Conservation (phyloP, 2,797 vertebrate species). For the Uromys caudimaculatus region DNA sequence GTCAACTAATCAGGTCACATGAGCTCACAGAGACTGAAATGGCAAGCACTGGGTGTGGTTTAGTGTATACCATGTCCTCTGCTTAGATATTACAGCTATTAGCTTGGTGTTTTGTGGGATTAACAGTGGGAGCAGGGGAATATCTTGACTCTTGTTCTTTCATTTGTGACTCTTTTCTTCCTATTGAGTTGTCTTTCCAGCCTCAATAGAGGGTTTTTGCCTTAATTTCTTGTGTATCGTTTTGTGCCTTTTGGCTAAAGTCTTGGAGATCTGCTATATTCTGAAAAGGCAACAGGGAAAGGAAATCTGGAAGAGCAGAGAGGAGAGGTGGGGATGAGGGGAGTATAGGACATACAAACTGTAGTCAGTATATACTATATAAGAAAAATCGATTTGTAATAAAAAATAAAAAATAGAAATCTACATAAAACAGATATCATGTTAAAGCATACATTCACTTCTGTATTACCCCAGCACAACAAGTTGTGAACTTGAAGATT, state of each 20-base stretch:
- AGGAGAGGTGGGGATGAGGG: neutral
- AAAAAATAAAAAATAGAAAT: neutral
- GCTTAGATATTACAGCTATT: neutral
- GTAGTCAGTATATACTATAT: too few species aligned
- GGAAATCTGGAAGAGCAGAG: neutral
- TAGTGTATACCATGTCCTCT: neutral
- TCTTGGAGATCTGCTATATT: neutral
- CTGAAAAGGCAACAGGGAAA: neutral
- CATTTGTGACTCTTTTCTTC: neutral
- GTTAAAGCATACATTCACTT: neutral
- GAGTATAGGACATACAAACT: neutral
- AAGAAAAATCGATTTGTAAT: neutral
- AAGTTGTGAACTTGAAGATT: neutral
- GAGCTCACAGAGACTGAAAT: neutral
- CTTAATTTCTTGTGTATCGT: neutral
- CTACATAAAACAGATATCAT: neutral
- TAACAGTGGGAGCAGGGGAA: neutral
- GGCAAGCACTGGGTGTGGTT: neutral
- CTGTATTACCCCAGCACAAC: neutral
- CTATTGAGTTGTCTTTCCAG: neutral
- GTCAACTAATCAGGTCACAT: neutral
- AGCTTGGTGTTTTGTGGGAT: neutral
- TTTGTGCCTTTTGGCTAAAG: neutral
- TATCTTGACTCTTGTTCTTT: neutral
- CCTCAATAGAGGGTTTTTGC: neutral